A percentile compares a stretch with the other conserved stretches of the same genome.
Conservation (phyloP, 2,888 invertebrate genomes). For the Athrips mouffetella region DNA sequence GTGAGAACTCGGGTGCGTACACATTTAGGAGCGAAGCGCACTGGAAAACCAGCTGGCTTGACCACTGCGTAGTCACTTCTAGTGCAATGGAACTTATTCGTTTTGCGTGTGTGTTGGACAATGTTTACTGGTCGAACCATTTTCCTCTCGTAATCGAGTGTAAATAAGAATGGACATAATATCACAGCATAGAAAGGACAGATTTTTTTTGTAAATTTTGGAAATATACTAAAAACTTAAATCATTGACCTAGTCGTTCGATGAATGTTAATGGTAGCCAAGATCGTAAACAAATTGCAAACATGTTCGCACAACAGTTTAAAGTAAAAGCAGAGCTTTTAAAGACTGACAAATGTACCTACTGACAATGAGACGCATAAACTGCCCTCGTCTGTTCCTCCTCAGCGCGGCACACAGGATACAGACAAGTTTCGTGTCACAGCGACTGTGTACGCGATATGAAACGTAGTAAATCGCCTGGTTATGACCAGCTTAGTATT, state of each 20-base stretch:
- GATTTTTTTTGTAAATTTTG: not conserved
- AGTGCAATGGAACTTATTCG: not conserved
- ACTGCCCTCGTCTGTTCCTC: not conserved
- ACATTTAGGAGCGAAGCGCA: not conserved
- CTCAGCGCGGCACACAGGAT: not conserved
- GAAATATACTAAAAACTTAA: too few species aligned
- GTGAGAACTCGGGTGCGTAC: not conserved
- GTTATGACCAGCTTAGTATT: too few species aligned
- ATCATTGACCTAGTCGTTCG: not conserved
- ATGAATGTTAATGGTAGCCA: not conserved
- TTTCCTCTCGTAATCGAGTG: not conserved
- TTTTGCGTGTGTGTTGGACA: not conserved
- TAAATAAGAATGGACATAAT: not conserved
- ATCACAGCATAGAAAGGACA: not conserved
- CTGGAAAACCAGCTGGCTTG: constrained; percentile 7
- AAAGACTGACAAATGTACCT: not conserved
- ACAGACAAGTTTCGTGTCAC: not conserved
- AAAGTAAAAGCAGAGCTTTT: not conserved
- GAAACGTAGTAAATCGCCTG: not conserved
- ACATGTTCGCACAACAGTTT: not conserved
- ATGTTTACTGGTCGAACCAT: constrained; percentile 10
- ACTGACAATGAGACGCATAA: not conserved
- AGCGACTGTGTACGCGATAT: not conserved
- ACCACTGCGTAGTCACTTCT: constrained; percentile 8
- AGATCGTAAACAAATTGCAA: not conserved